These are phyloP conservation scores for Timema cristinae DNA, from an alignment of 2,888 invertebrate genomes.

Conservation along the genomic window DNA sequence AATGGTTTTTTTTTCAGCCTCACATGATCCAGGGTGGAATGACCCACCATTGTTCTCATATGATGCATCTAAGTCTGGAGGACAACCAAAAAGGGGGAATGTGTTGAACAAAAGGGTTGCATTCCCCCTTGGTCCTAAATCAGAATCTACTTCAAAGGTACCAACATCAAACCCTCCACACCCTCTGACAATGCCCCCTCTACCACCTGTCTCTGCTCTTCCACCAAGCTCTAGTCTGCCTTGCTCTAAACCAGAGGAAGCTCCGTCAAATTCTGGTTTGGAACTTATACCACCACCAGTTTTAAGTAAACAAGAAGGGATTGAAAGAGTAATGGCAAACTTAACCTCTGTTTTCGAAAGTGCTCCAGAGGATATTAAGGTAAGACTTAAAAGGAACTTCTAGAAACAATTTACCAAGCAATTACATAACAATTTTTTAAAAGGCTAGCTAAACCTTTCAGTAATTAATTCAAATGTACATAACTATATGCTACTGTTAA, in stretches of 20 bases:
- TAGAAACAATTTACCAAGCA: too few relatives aligned
- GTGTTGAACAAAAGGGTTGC: conserved; percentile 54
- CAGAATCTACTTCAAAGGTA: conserved; percentile 21
- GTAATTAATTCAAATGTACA: too few relatives aligned
- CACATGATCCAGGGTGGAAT: conserved; percentile 54
- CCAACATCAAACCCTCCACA: conserved; percentile 29
- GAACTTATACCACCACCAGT: neutral
- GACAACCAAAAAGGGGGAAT: conserved; percentile 46
- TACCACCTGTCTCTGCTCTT: conserved; percentile 28
- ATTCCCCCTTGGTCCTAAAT: conserved; percentile 40
- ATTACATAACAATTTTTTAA: too few relatives aligned
- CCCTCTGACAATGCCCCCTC: conserved; percentile 16
- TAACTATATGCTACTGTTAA: too few relatives aligned
- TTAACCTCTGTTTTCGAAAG: conserved; percentile 9
- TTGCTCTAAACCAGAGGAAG: neutral
- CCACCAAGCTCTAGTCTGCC: conserved; percentile 22
- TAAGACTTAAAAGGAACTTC: neutral
- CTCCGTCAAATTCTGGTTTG: conserved; percentile 7
- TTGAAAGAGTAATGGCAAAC: conserved; percentile 15
- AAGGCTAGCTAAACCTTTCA: too few relatives aligned
- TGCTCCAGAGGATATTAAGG: conserved; percentile 17
- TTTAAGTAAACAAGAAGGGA: conserved; percentile 18
- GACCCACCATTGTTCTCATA: conserved; percentile 54
- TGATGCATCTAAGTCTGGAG: conserved; percentile 41
- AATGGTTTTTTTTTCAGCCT: conserved; percentile 19